phyloP scores from a whole-genome alignment of 2,797 vertebrate species.

The Sebastes hubbsi region DNA sequence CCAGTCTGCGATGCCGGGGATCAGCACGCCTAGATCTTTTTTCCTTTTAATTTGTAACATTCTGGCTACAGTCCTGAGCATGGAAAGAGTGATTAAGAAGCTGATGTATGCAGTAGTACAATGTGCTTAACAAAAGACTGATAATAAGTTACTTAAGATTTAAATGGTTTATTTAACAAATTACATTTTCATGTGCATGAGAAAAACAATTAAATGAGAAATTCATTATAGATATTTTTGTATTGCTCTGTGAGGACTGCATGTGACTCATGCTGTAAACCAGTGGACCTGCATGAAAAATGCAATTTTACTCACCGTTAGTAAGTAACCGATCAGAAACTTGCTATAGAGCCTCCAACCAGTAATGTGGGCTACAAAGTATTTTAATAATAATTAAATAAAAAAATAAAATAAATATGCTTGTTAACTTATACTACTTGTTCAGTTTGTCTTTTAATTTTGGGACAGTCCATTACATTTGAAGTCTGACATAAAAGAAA shows the following conservation, averaged over 20 bases:
- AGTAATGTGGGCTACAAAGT: neutral
- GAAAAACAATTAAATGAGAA: conserved; percentile 21
- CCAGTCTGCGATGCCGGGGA: too few relatives aligned
- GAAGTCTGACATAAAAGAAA: neutral
- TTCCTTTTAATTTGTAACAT: neutral
- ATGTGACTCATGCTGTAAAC: conserved; percentile 9
- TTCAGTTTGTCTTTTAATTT: neutral
- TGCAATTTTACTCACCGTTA: neutral
- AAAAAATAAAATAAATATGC: neutral
- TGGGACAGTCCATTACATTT: neutral
- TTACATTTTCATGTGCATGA: conserved; percentile 17
- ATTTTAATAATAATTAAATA: neutral
- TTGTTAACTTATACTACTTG: neutral
- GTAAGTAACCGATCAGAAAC: neutral
- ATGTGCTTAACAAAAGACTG: neutral
- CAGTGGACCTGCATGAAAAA: neutral
- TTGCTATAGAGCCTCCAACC: neutral
- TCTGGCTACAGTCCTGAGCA: neutral
- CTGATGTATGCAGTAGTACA: neutral
- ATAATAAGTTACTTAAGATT: neutral
- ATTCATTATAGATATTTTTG: neutral
- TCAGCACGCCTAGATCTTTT: too few relatives aligned
- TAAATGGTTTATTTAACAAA: conserved; percentile 31
- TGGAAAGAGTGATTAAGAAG: neutral
- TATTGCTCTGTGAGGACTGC: conserved; percentile 25